These are phyloP conservation scores for Pipra filicauda DNA, from an alignment of 2,113 vertebrate species.

Conservation along the genomic window DNA sequence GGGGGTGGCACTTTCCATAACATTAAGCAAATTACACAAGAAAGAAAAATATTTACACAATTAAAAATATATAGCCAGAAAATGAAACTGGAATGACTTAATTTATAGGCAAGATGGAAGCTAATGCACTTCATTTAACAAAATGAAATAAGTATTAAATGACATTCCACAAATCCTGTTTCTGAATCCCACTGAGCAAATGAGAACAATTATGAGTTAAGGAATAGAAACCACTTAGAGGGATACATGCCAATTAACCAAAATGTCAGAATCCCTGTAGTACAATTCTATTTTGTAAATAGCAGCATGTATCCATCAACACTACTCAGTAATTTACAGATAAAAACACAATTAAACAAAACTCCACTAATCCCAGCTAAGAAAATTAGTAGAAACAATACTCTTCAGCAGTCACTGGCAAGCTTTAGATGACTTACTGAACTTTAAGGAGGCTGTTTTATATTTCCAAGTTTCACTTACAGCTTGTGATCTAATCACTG, in stretches of 20 bases:
- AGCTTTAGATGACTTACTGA: background rate
- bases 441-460: background rate
- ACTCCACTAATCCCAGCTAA: background rate
- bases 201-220: slow-evolving; percentile 26
- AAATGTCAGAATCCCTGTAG: slow-evolving; percentile 7
- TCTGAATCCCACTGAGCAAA: slow-evolving; percentile 31
- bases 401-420: background rate
- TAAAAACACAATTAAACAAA: slow-evolving; percentile 42
- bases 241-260: slow-evolving; percentile 5
- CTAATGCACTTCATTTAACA: slow-evolving; percentile 1
- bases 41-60: slow-evolving; percentile 23
- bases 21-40: background rate
- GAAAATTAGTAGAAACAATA: slow-evolving; percentile 23
- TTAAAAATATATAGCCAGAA: slow-evolving; percentile 29
- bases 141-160: slow-evolving; percentile 23
- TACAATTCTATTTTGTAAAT: slow-evolving; percentile 1
- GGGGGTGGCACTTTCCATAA: background rate
- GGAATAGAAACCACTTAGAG: slow-evolving; percentile 28
- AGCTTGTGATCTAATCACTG: background rate
- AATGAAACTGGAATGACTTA: background rate
- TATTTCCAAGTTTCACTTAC: slow-evolving; percentile 1
- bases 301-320: slow-evolving; percentile 24
- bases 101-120: slow-evolving; percentile 36
- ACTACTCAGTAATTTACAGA: slow-evolving; percentile 2
- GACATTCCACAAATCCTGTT: background rate